Conservation (phyloP, 2,888 invertebrate species). For the Latrodectus hesperus region DNA sequence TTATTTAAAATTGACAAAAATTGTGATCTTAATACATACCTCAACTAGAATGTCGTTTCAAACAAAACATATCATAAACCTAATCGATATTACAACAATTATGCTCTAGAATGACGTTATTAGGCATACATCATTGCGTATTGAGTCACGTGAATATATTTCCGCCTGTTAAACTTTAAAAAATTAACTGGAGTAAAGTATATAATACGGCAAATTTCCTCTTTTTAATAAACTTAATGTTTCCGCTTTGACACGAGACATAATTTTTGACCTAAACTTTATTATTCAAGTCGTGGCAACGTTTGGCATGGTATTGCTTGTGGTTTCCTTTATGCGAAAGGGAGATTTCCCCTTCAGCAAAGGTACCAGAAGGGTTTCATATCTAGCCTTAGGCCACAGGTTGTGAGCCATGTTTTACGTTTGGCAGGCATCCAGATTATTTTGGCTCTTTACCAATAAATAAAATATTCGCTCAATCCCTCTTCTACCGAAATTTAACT, state of each 20-base stretch:
- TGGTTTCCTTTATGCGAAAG: conserved; percentile 15
- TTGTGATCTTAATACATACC: no score
- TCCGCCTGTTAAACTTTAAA: no score
- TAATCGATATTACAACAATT: no score
- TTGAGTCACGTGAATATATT: no score
- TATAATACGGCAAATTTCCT: no score
- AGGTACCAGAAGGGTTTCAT: conserved; percentile 1
- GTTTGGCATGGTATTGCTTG: neutral
- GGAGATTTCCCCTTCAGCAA: neutral
- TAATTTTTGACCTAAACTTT: neutral
- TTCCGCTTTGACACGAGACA: neutral
- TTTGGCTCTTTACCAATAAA: conserved; percentile 36
- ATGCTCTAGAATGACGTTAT: no score
- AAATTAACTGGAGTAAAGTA: no score
- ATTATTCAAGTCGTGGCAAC: neutral
- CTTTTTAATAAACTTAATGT: no score
- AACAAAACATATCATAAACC: no score
- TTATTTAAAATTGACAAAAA: no score
- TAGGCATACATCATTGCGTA: no score
- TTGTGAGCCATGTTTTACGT: conserved; percentile 9
- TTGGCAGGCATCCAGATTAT: conserved; percentile 44
- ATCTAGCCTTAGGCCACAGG: conserved; percentile 36
- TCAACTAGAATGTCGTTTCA: no score
- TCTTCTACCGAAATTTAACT: conserved; percentile 30
- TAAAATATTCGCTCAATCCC: conserved; percentile 46